Evolutionary conservation across 2,113 vertebrate genomes (phyloP), one percentile per base, ranked within the genome.

Genomic region (Garra rufa): DNA sequence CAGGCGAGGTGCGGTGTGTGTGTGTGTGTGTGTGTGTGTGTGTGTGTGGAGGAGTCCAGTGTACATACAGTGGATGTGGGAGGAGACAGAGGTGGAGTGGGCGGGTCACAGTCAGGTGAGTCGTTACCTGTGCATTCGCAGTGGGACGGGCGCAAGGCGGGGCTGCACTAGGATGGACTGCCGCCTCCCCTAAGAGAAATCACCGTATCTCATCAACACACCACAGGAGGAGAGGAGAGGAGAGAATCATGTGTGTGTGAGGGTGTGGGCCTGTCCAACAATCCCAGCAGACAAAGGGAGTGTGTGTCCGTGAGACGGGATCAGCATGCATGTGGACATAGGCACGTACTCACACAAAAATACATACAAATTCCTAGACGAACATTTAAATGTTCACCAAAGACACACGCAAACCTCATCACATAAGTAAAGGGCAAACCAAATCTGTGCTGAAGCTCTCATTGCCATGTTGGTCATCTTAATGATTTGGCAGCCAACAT

Each of bases 111-210:
- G 85, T 85, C 84, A 89, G 85, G 86, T 88, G 82, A 93, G 89
- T 93, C 90, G 93, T 95, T 95, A 95, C 95, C 95, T 95, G 92
- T 94, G 7, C 86, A 95, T 87, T 95, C 95, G 93, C 90, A 93
- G 93, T 89, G 95, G 94, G 91, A 91, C 94, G 81, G 94, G 94
- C 24, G 94, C 94, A 81, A 95, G 94, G 90, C 94, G 95, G 92
- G 94, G 94, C 93, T 95, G 95, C 92, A 94, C 93, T 95, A 95
- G 93, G 94, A 95, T 95, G 93, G 95, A 95, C 91, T 95, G 95
- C 92, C 94, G 94, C 93, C 95, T 94, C 93, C 94, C 95, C 95
- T 95, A 95, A 92, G 94, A 95, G 94, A 95, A 95, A 95, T 95
- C 95, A 95, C 95, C 94, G 94, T 95, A 95, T 95, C 94, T 94